phyloP scores from a whole-genome alignment of 2,113 vertebrate species.

The Miniopterus natalensis region DNA sequence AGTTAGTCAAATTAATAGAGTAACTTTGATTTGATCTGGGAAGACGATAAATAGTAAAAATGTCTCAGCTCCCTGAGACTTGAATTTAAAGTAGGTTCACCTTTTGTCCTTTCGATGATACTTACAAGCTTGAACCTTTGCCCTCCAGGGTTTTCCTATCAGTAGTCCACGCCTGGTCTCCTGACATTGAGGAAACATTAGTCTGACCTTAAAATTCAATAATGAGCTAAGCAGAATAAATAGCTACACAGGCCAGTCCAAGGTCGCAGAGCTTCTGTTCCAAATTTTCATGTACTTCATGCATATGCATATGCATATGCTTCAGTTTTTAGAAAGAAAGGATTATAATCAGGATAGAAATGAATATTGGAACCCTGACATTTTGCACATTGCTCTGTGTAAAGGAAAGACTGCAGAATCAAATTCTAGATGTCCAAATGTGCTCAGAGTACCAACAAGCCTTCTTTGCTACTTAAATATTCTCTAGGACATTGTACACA shows the following conservation, averaged over 20 bases:
- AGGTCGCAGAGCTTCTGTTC: conserved; percentile 87
- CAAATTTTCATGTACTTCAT: conserved; percentile 86
- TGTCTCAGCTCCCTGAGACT: conserved; percentile 73
- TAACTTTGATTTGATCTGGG: conserved; percentile 77
- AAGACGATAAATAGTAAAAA: conserved; percentile 77
- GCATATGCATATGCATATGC: conserved; percentile 86
- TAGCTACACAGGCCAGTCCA: conserved; percentile 87
- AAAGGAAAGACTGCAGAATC: conserved; percentile 84
- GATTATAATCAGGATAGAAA: conserved; percentile 87
- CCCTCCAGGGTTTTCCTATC: conserved; percentile 73
- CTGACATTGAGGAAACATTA: conserved; percentile 83
- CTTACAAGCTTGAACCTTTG: conserved; percentile 78
- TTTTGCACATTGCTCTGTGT: conserved; percentile 86
- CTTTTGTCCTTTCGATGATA: conserved; percentile 80
- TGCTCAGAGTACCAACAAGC: conserved; percentile 82
- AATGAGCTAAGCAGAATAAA: conserved; percentile 86
- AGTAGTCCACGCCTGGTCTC: conserved; percentile 77
- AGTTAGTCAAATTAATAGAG: conserved; percentile 76
- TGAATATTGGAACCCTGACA: conserved; percentile 87
- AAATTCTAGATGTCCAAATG: conserved; percentile 86
- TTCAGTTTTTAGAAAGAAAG: conserved; percentile 86
- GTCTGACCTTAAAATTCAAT: conserved; percentile 87
- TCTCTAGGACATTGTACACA: conserved; percentile 74
- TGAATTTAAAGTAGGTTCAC: conserved; percentile 80
- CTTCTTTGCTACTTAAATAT: conserved; percentile 76